Base-by-base conservation (phyloP, 2,888 invertebrate species). In the Galerucella nymphaeae region DNA sequence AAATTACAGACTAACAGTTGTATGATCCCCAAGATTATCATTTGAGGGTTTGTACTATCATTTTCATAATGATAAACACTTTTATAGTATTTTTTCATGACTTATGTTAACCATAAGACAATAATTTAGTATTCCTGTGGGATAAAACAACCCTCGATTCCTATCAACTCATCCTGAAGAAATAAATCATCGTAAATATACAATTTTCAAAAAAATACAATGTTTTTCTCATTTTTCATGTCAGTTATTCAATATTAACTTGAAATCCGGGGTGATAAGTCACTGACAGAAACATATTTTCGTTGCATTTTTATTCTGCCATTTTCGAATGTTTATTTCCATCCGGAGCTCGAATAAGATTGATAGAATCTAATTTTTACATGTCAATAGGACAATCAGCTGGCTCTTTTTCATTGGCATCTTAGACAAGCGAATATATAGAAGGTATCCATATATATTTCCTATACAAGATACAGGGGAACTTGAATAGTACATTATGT, bases 351-450 rank as follows among this genome's bases (percentile, higher is more conserved):
- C 45, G 18, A 42, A 63, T 42, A 63, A 63, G 42, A 63, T 63
- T 63, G 63, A 63, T 63, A 45, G 48, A 63, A 20, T 14, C 48
- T 20, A 63, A 63, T 63, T 45, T 63, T 23, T 45, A 63, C 63
- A 20, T 63, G 63, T 63, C 63, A 23, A 45, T 42, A 20, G 11
- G 48, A 45, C 18, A 48, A 63, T 63, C 48, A 63, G 13, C 9
- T 8, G n/a, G 8, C 38, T 23, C 9, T 38, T 13, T 30, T 59
- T 59, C 38, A 3, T n/a, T 30, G 59, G 59, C 30, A n/a, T 59
- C 59, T 23, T n/a, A 59, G 20, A 9, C 23, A 59, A 23, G 59
- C 30, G 30, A n/a, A 59, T 41, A n/a, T 14, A 59, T 30, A 30
- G 13, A 14, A 64, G 30, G 30, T 9, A n/a, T 18, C 30, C 30